Conservation (phyloP, 2,797 vertebrate species). For the Melanotaenia trifasciata region DNA sequence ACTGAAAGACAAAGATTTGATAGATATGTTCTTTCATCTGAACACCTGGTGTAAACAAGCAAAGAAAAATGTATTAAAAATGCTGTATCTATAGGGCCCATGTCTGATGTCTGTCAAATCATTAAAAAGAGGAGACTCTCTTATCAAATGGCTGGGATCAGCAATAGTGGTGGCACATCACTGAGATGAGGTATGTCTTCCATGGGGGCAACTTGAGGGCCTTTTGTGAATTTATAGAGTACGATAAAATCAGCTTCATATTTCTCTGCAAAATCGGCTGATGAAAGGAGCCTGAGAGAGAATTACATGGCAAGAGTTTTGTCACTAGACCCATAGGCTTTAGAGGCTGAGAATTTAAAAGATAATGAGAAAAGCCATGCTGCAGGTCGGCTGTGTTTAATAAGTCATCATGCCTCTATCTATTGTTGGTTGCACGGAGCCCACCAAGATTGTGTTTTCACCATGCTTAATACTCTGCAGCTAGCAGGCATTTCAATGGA, state of each 20-base stretch:
- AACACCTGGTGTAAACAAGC: conserved; percentile 87
- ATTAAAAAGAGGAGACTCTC: conserved; percentile 83
- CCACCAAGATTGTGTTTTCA: conserved; percentile 72
- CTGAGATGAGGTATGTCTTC: conserved; percentile 83
- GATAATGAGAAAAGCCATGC: conserved; percentile 84
- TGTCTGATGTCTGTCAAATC: conserved; percentile 89
- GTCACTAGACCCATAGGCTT: conserved; percentile 79
- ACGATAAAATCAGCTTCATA: conserved; percentile 87
- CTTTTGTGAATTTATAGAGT: conserved; percentile 86
- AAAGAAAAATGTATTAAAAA: conserved; percentile 84
- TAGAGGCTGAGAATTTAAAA: conserved; percentile 77
- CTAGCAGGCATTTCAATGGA: conserved; percentile 75
- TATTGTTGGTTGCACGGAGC: conserved; percentile 76
- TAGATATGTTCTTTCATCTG: conserved; percentile 81
- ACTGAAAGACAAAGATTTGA: conserved; percentile 52
- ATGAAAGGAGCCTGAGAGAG: conserved; percentile 83
- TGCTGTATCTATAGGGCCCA: conserved; percentile 75
- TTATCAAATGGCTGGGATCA: conserved; percentile 89
- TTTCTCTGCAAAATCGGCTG: conserved; percentile 83
- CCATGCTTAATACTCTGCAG: conserved; percentile 71
- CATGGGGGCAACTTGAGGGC: conserved; percentile 83
- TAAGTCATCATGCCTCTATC: conserved; percentile 83
- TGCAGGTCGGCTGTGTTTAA: conserved; percentile 83
- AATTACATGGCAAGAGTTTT: conserved; percentile 85
- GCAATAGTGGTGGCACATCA: conserved; percentile 82